Evolutionary conservation across 2,113 vertebrate genomes (phyloP).

Genomic region (Heteronetta atricapilla): DNA sequence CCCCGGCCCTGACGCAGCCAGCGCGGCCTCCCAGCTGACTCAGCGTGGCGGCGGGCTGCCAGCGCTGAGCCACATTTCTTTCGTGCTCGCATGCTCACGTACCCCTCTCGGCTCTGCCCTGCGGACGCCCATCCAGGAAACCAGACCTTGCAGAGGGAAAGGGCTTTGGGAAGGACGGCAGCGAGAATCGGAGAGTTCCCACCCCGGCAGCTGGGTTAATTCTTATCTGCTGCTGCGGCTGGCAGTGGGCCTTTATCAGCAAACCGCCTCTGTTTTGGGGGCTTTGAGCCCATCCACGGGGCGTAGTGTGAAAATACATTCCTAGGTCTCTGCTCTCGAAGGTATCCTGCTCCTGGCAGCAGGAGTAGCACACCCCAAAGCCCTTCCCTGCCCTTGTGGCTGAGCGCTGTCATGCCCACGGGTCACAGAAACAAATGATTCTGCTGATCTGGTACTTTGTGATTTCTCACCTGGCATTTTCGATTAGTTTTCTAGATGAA

Average conservation of each 20-base stretch:
- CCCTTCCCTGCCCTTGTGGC: background rate
- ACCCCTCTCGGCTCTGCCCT: background rate
- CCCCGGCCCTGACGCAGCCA: background rate
- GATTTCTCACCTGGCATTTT: background rate
- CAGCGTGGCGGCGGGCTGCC: background rate
- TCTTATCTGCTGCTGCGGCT: background rate
- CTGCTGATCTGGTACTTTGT: background rate
- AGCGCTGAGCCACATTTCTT: background rate
- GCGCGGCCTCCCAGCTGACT: background rate
- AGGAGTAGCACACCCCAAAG: fast-evolving
- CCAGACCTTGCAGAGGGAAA: background rate
- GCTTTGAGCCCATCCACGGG: background rate
- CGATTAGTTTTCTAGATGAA: background rate
- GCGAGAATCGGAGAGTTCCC: background rate
- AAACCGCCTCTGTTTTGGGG: fast-evolving
- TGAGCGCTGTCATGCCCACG: fast-evolving
- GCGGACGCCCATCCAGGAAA: background rate
- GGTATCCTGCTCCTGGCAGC: background rate
- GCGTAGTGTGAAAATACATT: fast-evolving
- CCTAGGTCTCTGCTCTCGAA: background rate
- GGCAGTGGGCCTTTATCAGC: background rate
- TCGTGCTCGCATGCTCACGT: fast-evolving
- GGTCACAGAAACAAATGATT: background rate
- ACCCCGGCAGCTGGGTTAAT: background rate
- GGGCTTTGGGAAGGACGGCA: fast-evolving